Evolutionary conservation across 2,888 invertebrate genomes (phyloP).

Genomic region (Ommatoiulus sabulosus): DNA sequence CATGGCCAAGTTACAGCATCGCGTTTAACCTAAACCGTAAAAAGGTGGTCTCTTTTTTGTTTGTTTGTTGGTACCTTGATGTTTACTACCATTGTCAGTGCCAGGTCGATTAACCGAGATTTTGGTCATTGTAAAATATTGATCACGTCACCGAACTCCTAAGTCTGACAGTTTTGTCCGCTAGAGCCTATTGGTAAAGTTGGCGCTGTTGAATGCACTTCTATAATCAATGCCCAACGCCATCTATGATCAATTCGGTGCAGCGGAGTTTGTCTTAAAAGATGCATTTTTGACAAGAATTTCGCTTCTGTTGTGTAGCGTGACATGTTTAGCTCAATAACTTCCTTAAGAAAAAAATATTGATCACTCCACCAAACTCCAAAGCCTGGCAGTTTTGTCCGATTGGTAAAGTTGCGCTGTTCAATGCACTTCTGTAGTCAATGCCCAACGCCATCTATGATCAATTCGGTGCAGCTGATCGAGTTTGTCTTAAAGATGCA

Average conservation of each 20-base stretch:
- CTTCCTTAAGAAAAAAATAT: no score
- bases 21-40: background rate
- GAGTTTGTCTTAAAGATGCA: no score
- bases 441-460: background rate
- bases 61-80: background rate
- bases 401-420: background rate
- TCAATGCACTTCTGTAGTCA: no score
- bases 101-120: slow-evolving; percentile 5
- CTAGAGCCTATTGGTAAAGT: no score
- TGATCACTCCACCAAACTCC: no score
- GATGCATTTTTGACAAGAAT: no score
- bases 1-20: background rate
- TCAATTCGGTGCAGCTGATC: background rate
- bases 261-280: no score
- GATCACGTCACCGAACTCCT: background rate
- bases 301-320: no score
- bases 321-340: no score
- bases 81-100: background rate
- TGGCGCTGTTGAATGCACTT: background rate
- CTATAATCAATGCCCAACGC: background rate
- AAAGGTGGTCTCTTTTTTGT: background rate
- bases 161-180: background rate
- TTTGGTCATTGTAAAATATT: background rate
- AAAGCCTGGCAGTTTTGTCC: no score
- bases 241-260: background rate